Evolutionary conservation across 2,113 vertebrate species (phyloP).

Genomic region (Nycticebus coucang): DNA sequence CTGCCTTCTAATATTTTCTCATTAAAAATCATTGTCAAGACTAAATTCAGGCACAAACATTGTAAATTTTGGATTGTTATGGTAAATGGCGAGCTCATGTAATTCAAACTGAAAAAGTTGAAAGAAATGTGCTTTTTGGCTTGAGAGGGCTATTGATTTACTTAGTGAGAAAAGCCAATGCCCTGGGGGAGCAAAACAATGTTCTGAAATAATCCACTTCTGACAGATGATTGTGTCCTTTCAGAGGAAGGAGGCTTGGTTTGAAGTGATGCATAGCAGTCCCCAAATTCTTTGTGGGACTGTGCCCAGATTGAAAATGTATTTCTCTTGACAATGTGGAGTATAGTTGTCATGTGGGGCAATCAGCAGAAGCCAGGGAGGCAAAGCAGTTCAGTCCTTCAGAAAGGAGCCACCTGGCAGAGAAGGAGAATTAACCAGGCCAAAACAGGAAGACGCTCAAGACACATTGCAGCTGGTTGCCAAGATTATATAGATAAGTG

Average conservation of each 20-base stretch:
- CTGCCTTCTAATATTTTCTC: slow-evolving; percentile 10
- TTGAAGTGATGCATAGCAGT: neutral
- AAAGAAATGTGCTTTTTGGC: slow-evolving; percentile 35
- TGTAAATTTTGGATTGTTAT: slow-evolving; percentile 41
- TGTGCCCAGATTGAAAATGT: neutral
- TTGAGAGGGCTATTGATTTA: slow-evolving; percentile 13
- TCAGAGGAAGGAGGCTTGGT: neutral
- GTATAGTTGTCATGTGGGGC: neutral
- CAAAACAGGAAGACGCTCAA: neutral
- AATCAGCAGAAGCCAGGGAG: neutral
- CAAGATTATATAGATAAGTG: neutral
- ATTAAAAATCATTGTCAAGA: slow-evolving; percentile 52
- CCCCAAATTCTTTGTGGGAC: neutral
- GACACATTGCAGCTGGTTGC: neutral
- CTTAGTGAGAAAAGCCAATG: neutral
- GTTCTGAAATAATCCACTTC: neutral
- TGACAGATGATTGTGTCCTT: neutral
- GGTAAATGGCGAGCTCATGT: slow-evolving; percentile 15
- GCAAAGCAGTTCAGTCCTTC: neutral
- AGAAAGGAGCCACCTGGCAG: neutral
- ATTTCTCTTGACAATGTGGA: neutral
- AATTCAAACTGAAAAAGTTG: slow-evolving; percentile 50
- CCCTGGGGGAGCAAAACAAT: neutral
- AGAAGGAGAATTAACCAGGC: neutral
- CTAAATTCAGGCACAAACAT: slow-evolving; percentile 9